Base-by-base conservation (phyloP, 2,113 vertebrate genomes). In the Erythrolamprus reginae region DNA sequence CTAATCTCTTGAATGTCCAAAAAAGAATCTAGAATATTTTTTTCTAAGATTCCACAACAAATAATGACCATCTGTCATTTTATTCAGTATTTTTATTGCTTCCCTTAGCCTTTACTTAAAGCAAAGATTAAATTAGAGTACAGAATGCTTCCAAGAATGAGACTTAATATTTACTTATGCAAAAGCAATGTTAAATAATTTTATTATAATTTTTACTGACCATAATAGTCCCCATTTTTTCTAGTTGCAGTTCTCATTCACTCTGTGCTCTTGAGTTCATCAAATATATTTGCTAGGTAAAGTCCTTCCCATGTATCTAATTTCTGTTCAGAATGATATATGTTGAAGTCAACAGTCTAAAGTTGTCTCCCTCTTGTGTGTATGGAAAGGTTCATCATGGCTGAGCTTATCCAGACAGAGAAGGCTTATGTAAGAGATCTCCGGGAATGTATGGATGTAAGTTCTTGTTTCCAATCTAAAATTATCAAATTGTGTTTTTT, bases 351-450 rank as follows among this genome's bases (percentile, higher is more conserved):
- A 56, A 13, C 13, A 91, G 8, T 13, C 52, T 56, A 82, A 91
- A 83, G 28, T 82, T 53, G 2, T 61, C 23, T 87, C n/a, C 56
- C 47, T 88, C 19, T 28, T 77, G 24, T 87, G 50, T 85, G 84
- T 28, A 24, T 91, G 55, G 42, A 88, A 94, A 99, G 99, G 97
- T 99, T 99, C 97, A 99, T 99, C 95, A 99, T 99, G 99, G 98
- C 99, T 52, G 99, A 99, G 96, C 98, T 99, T 90, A 99, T 99
- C 96, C 99, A 99, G 95, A 99, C 99, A 3, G 99, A 99, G 94
- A 99, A 99, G 94, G 97, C 99, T 94, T 99, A 99, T 0, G 99
- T 99, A 53, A 97, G 99, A 96, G 99, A 99, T 95, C 98, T 99
- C 93, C 97, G 98, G 84, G 99, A 99, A 96, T 99, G 99, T 95